Conservation (phyloP, 2,888 invertebrate species). For the Papilio gigon region DNA sequence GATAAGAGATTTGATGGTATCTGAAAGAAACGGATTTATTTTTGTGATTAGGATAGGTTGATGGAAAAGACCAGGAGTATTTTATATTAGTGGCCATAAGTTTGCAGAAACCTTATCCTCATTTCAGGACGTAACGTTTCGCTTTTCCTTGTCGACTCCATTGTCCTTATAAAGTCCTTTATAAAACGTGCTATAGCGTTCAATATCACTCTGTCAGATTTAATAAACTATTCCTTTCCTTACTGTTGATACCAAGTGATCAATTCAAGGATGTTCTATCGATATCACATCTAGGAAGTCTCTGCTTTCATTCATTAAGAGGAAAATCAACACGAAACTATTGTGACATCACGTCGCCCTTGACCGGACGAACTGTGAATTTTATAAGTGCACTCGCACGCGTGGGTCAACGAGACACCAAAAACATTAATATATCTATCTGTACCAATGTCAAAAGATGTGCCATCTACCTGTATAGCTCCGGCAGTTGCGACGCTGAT, state of each 20-base stretch:
- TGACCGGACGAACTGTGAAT: not conserved
- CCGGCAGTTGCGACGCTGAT: constrained; percentile 88
- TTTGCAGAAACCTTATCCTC: not conserved
- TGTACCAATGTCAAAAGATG: not conserved
- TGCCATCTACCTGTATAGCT: constrained; percentile 64
- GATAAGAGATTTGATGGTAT: constrained; percentile 77
- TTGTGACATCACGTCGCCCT: not conserved
- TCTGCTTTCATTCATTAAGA: not conserved
- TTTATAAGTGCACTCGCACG: not conserved
- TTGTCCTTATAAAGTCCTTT: not conserved
- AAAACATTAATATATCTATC: no score
- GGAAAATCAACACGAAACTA: not conserved
- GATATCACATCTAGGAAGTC: not conserved
- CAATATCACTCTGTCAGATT: no score
- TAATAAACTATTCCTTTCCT: not conserved
- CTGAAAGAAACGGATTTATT: constrained; percentile 81
- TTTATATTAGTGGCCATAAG: not conserved
- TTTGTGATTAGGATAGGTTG: no score
- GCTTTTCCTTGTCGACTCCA: not conserved
- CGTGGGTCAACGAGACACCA: no score
- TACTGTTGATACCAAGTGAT: not conserved
- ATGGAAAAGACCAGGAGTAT: not conserved
- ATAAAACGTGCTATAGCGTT: no score
- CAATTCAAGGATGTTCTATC: not conserved
- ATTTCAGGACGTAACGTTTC: not conserved